These are phyloP conservation scores for Temnopleurus reevesii DNA, from an alignment of 53 echinoderm and acorn worm genomes.

Conservation along the genomic window DNA sequence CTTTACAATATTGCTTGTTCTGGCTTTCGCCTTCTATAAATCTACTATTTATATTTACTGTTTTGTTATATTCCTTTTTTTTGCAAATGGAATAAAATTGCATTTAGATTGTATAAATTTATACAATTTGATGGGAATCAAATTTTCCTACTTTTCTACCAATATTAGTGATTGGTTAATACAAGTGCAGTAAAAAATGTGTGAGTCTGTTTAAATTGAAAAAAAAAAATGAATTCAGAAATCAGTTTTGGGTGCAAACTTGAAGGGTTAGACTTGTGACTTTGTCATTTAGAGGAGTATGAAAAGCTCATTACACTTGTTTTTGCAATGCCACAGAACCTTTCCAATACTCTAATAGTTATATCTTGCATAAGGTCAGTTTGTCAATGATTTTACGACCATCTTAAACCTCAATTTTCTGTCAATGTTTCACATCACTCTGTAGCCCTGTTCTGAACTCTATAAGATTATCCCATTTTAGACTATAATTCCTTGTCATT, in stretches of 20 bases:
- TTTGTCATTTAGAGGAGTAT: background rate
- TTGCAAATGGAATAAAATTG: too few relatives aligned
- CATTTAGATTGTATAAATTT: too few relatives aligned
- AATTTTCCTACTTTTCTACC: too few relatives aligned
- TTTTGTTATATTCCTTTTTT: too few relatives aligned
- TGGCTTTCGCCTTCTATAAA: background rate
- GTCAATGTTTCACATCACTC: too few relatives aligned
- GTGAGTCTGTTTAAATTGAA: constrained; percentile 14
- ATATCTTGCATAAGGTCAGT: background rate
- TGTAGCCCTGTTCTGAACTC: too few relatives aligned
- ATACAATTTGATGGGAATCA: too few relatives aligned
- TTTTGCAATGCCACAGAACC: background rate
- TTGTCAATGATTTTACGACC: too few relatives aligned
- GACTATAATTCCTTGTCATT: too few relatives aligned
- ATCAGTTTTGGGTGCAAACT: constrained; percentile 33
- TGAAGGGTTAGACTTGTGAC: constrained; percentile 19
- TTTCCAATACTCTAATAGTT: background rate
- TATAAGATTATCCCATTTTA: too few relatives aligned
- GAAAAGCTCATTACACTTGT: background rate
- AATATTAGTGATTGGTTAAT: background rate
- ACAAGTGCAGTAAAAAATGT: background rate
- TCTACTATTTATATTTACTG: too few relatives aligned
- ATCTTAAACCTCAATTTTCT: too few relatives aligned
- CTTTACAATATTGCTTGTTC: background rate
- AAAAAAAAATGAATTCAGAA: background rate